phyloP scores from a whole-genome alignment of 1,140 invertebrate genomes.

The Cylas formicarius region DNA sequence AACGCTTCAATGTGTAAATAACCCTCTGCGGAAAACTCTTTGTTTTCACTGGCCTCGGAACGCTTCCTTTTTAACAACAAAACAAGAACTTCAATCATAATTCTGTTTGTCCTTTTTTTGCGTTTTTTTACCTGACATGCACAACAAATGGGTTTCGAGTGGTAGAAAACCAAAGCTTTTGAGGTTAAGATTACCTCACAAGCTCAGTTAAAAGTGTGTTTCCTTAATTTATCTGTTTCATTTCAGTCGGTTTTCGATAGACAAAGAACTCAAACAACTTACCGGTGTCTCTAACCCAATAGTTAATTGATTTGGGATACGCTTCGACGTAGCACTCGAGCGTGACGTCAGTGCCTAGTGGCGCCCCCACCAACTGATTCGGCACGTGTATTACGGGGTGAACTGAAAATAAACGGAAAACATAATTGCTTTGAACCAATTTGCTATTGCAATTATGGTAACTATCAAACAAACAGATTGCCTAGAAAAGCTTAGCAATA shows the following conservation, averaged over 20 bases:
- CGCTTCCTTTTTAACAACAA: too few species aligned
- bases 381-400: conserved; percentile 81
- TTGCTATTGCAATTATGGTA: not conserved
- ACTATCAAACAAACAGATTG: conserved; percentile 1
- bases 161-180: too few species aligned
- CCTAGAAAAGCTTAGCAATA: not conserved
- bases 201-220: too few species aligned
- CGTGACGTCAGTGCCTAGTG: conserved; percentile 76
- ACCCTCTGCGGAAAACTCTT: too few species aligned
- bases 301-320: conserved; percentile 81
- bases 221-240: too few species aligned
- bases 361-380: conserved; percentile 81
- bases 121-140: too few species aligned
- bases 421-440: not conserved
- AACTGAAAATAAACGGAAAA: conserved; percentile 51
- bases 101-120: too few species aligned
- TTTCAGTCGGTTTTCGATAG: too few species aligned
- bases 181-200: not conserved
- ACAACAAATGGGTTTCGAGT: too few species aligned
- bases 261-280: conserved; percentile 36
- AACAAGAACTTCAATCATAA: too few species aligned
- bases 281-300: conserved; percentile 77
- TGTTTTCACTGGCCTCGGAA: too few species aligned
- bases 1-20: too few species aligned
- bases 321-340: conserved; percentile 86